Evolutionary conservation across 2,888 invertebrate genomes (phyloP).

Genomic region (Terebella lapidaria): DNA sequence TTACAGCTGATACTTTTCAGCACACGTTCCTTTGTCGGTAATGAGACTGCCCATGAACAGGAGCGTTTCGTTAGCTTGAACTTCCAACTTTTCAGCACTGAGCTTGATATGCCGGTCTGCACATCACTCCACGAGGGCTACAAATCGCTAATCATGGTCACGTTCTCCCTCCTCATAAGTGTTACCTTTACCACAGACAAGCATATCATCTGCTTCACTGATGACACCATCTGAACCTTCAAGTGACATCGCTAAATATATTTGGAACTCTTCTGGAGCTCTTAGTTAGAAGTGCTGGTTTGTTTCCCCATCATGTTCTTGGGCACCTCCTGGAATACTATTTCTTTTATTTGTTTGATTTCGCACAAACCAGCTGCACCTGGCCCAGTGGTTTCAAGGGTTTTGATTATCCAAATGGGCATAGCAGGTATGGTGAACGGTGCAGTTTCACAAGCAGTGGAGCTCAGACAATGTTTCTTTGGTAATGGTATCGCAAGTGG

Average conservation of each 20-base stretch:
- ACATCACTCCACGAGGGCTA: constrained; percentile 7
- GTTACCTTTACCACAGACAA: constrained; percentile 10
- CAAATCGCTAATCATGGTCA: constrained; percentile 1
- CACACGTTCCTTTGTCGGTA: constrained; percentile 2
- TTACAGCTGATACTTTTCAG: constrained; percentile 7
- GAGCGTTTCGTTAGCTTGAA: too few relatives aligned
- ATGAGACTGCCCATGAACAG: too few relatives aligned
- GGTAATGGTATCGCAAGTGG: neutral
- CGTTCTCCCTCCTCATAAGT: constrained; percentile 7
- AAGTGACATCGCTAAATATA: constrained; percentile 1
- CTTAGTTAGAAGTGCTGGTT: constrained; percentile 4
- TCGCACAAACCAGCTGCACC: neutral
- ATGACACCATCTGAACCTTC: neutral
- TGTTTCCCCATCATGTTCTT: neutral
- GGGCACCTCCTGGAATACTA: neutral
- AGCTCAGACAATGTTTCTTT: too few relatives aligned
- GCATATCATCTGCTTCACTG: constrained; percentile 8
- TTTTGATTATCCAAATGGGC: neutral
- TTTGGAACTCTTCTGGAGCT: constrained; percentile 13
- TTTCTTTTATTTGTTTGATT: neutral
- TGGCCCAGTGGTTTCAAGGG: neutral
- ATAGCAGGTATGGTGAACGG: neutral
- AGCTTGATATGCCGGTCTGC: neutral
- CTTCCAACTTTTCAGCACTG: too few relatives aligned
- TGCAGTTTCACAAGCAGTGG: too few relatives aligned